Evolutionary conservation across 2,797 vertebrate species (phyloP).

Genomic region (Anniella stebbinsi): DNA sequence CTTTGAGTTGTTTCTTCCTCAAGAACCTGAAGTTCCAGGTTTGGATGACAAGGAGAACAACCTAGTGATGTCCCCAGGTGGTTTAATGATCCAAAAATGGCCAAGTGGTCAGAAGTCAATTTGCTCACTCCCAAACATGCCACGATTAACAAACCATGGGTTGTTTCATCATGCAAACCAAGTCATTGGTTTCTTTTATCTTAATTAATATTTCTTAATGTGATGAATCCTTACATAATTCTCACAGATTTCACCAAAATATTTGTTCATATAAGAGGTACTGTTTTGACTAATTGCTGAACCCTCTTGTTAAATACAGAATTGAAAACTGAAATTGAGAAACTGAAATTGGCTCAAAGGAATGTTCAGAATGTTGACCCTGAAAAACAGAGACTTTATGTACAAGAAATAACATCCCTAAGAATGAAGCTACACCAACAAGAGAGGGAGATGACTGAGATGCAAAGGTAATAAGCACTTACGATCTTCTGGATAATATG

Average conservation of each 20-base stretch:
- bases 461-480: slow-evolving; percentile 84
- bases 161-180: not conserved
- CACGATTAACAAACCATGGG: no score
- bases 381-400: slow-evolving; percentile 86
- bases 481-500: slow-evolving; percentile 10
- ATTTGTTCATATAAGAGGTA: not conserved
- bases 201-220: not conserved
- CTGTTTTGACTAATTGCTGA: not conserved
- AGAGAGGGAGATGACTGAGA: slow-evolving; percentile 90
- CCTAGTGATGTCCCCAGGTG: no score
- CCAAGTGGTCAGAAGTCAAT: no score
- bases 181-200: not conserved
- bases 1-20: no score
- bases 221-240: not conserved
- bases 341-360: slow-evolving; percentile 90
- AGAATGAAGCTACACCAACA: slow-evolving; percentile 88
- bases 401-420: slow-evolving; percentile 89
- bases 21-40: no score
- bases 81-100: no score
- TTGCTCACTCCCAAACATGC: no score
- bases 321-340: slow-evolving; percentile 96
- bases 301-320: slow-evolving; percentile 78
- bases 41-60: no score
- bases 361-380: slow-evolving; percentile 86
- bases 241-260: not conserved